These are phyloP conservation scores for Caenorhabditis auriculariae DNA, from an alignment of 2,888 invertebrate genomes.

Conservation along the genomic window DNA sequence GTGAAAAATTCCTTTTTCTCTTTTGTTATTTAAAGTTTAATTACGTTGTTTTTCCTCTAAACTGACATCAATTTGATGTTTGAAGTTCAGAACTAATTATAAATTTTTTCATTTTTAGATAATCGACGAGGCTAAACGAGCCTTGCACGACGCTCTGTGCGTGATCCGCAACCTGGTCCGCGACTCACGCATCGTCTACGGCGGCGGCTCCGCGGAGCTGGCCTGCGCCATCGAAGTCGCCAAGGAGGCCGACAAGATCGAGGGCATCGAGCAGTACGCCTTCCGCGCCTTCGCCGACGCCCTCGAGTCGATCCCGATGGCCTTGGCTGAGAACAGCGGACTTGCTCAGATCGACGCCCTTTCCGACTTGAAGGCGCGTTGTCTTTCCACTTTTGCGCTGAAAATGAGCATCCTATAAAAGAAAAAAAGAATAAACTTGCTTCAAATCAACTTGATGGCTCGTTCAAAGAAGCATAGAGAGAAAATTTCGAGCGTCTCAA, in stretches of 20 bases:
- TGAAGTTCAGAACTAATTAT: too few species aligned
- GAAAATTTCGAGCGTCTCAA: too few species aligned
- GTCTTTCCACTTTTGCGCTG: too few species aligned
- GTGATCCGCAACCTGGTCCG: conserved; percentile 76
- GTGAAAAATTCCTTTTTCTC: too few species aligned
- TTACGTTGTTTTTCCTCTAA: too few species aligned
- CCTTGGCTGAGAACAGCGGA: conserved; percentile 94
- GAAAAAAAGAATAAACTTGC: too few species aligned
- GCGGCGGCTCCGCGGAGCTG: conserved; percentile 94
- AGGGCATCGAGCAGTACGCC: conserved; percentile 93
- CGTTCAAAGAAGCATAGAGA: too few species aligned
- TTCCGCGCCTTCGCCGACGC: conserved; percentile 94
- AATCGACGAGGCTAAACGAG: conserved; percentile 77
- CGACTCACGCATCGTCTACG: conserved; percentile 83
- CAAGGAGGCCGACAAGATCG: conserved; percentile 78
- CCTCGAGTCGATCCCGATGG: conserved; percentile 88
- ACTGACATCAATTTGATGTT: too few species aligned
- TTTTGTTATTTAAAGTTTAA: too few species aligned
- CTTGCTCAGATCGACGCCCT: conserved; percentile 87
- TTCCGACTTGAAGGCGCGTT: conserved; percentile 61
- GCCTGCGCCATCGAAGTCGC: conserved; percentile 89
- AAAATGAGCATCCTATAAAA: too few species aligned
- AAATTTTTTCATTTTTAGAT: conserved; percentile 67
- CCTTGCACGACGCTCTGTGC: conserved; percentile 77
- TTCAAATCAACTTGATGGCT: too few species aligned